Evolutionary conservation across 2,113 vertebrate species (phyloP), one percentile per base, ranked within the genome.

Genomic region (Varanus salvator): DNA sequence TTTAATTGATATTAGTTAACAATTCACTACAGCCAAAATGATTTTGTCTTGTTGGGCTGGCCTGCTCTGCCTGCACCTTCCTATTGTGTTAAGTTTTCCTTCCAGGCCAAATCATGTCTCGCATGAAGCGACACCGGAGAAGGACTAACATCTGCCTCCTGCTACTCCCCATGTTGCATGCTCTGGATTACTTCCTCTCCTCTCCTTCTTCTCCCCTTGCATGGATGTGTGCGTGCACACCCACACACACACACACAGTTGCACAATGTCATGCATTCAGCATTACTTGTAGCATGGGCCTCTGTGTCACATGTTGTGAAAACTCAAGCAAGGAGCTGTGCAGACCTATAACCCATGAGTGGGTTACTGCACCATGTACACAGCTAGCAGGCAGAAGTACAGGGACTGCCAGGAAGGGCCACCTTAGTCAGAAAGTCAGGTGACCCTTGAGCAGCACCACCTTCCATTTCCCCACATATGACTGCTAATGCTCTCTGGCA

Each of bases 1-100:
- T 69, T 90, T 34, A 57, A 6, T 86, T 87, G 90, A 76, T 60
- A 38, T 38, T 11, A 52, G 71, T 69, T 87, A 85, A 86, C 17
- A 31, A 2, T 68, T 1, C 86, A 31, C 34, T 6, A n/a, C 25
- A n/a, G 23, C 27, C 44, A 17, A 85, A 52, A 31, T 69, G 17
- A 64, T 34, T 82, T n/a, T 38, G 57, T 83, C 66, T 83, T 2
- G 8, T 14, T 54, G 12, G 12, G 6, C 14, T 12, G 3, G 15
- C 15, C 27, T 38, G 64, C 23, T 68, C 64, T 50, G 23, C 31
- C 38, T 69, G 3, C 23, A 29, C 71, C 44, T 84, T 69, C 83
- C 52, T 69, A 38, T 12, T 21, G 66, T 66, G 23, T 64, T 54
- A 82, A 38, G 74, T 34, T 75, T 75, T 6, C 74, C 74, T 19